Evolutionary conservation across 1,140 invertebrate genomes (phyloP), one percentile per base, ranked within the genome.

Genomic region (Caerostris darwini): DNA sequence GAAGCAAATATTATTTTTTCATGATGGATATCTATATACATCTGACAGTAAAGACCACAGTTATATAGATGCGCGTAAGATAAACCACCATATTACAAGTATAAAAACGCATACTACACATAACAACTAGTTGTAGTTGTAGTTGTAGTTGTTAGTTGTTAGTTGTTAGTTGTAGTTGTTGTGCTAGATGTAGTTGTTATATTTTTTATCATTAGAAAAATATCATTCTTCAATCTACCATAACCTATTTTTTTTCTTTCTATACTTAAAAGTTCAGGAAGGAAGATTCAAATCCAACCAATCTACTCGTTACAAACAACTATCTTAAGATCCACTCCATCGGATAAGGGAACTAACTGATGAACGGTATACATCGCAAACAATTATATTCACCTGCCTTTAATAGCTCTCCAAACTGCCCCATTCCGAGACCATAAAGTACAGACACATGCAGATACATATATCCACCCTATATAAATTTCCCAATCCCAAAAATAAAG

Each of bases 381-480:
- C 90, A 91, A 91, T 91, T 91, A 91, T 82, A 91, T 81, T 82
- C 90, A 91, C 56, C 90, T 91, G 90, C 19, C 58, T 90, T 64
- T 90, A 93, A 93, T 87, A 93, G 91, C 67, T 53, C 83, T 53
- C 5, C 61, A 83, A 93, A 93, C 14, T 57, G 90, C n/a, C 56
- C 90, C 71, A 69, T 86, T 93, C 85, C 92, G 53, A 87, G 57
- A 93, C 85, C 92, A 93, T 86, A 93, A 92, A 93, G 64, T 67
- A 85, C 85, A 59, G n/a, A 87, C n/a, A 57, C 67, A 77, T 82
- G 19, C 19, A 67, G 86, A 88, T 88, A 59, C 58, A 59, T 64
- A 53, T 69, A 59, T 88, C 83, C 92, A 71, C 54, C 92, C 61
- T 34, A 34, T 34, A 34, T 34, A 34, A 34, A 34, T 7, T 85